Base-by-base conservation (phyloP, 2,113 vertebrate genomes). In the Microcebus lehilahytsara region DNA sequence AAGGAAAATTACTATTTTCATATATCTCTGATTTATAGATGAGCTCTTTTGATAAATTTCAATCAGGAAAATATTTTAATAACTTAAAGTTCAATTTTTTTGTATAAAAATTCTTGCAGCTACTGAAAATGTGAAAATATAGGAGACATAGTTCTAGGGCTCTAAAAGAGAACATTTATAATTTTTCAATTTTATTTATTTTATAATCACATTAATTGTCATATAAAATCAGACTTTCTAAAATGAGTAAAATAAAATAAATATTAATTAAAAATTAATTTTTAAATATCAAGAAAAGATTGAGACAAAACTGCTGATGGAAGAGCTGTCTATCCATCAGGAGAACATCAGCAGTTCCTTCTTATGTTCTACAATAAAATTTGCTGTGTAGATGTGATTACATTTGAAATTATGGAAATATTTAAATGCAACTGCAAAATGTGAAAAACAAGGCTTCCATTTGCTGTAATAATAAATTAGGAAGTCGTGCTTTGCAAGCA, bases 391-490 rank as follows among this genome's bases (percentile, higher is more conserved):
- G 93, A 98, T 98, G 84, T 88, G 97, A 98, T 98, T 98, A 97
- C 97, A 93, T 83, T 97, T 87, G 92, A 99, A 98, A 92, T 97
- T 98, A 97, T 95, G 96, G 89, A 96, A 97, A 97, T 90, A 98
- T 99, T 98, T 98, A 96, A 98, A 98, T 98, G 97, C 95, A 98
- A 98, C 97, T 98, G 98, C 96, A 93, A 98, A 98, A 97, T 97
- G 97, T 98, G 98, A 98, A 98, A 98, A 98, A 98, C 91, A 95
- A 95, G 85, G 84, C 85, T 97, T 97, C 97, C 85, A 86, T 98
- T 98, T 98, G 92, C 97, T 98, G 96, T 97, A 98, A 98, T 98
- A 98, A 98, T 98, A 98, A 98, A 98, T 98, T 98, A 98, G 97
- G 92, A 98, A 95, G 97, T 94, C 97, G 83, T 96, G 93, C 91